These are phyloP conservation scores for Pseudorhiza aurosa DNA, from an alignment of 30 jellyfish, hydroid and myxozoan genomes.

Conservation along the genomic window DNA sequence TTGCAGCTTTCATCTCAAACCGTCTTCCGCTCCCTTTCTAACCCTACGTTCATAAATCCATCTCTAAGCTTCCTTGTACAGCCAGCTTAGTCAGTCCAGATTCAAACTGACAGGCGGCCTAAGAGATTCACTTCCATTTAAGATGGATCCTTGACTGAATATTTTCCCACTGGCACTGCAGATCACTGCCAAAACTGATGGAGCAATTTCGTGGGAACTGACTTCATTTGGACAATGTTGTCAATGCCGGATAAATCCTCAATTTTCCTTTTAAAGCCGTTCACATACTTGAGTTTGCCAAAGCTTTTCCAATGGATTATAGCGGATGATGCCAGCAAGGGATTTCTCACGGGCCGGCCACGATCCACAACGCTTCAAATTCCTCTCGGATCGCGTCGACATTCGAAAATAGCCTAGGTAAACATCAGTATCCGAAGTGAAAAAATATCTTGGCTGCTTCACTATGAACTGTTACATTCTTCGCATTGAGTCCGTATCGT, in stretches of 20 bases:
- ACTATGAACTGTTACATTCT: constrained; percentile 13
- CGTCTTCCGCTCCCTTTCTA: no score
- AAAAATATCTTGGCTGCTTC: constrained; percentile 5
- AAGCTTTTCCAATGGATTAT: constrained; percentile 13
- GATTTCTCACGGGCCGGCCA: constrained; percentile 68
- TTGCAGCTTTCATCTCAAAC: no score
- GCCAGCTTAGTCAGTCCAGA: neutral
- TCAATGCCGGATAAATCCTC: constrained; percentile 8
- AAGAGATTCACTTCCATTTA: neutral
- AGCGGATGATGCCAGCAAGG: constrained; percentile 14
- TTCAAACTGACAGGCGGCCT: neutral
- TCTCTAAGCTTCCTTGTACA: no score
- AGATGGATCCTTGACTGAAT: neutral
- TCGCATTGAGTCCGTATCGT: neutral
- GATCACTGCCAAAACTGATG: neutral
- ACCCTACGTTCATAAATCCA: no score
- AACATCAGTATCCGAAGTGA: constrained; percentile 3
- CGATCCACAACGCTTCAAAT: constrained; percentile 31
- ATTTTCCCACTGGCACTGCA: neutral
- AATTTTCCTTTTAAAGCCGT: constrained; percentile 22
- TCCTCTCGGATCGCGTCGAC: constrained; percentile 7
- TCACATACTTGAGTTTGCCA: neutral
- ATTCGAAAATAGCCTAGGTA: constrained; percentile 30
- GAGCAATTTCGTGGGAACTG: constrained; percentile 21
- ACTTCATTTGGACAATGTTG: neutral